Conservation (phyloP, 2,113 vertebrate species). For the Pituophis catenifer region DNA sequence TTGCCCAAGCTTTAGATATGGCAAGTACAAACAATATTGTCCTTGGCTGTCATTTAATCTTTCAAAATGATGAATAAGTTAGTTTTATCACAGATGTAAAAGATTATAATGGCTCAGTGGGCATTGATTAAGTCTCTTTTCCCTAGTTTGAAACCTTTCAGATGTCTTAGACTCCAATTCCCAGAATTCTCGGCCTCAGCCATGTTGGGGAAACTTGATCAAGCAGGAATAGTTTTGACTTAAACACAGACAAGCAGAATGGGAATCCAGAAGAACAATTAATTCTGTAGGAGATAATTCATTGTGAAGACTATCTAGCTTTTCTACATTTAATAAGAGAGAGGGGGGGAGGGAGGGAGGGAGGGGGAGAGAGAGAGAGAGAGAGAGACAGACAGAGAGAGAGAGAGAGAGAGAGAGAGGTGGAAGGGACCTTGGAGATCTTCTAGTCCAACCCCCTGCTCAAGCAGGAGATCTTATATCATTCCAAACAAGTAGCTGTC, state of each 20-base stretch:
- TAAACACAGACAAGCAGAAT: not conserved
- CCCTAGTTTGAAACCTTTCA: not conserved
- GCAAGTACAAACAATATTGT: conserved; percentile 25
- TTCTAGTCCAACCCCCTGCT: not conserved
- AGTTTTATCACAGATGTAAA: conserved; percentile 24
- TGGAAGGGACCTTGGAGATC: not conserved
- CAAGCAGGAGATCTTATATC: not conserved
- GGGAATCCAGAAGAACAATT: not conserved
- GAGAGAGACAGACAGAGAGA: too few species aligned
- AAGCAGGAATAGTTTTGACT: not conserved
- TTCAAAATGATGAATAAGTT: conserved; percentile 21
- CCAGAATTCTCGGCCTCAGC: not conserved
- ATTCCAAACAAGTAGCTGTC: not conserved
- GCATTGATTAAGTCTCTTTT: not conserved
- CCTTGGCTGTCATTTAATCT: conserved; percentile 9
- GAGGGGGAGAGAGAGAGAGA: not conserved
- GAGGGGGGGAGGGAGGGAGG: too few species aligned
- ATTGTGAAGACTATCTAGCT: not conserved
- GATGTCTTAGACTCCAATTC: not conserved
- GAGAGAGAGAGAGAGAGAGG: not conserved
- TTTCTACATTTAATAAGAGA: not conserved
- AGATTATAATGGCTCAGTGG: not conserved
- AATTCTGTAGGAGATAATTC: not conserved
- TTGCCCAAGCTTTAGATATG: conserved; percentile 26
- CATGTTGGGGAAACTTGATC: not conserved